These are phyloP conservation scores for Neoarius graeffei DNA, from an alignment of 2,113 vertebrate species.

Conservation along the genomic window DNA sequence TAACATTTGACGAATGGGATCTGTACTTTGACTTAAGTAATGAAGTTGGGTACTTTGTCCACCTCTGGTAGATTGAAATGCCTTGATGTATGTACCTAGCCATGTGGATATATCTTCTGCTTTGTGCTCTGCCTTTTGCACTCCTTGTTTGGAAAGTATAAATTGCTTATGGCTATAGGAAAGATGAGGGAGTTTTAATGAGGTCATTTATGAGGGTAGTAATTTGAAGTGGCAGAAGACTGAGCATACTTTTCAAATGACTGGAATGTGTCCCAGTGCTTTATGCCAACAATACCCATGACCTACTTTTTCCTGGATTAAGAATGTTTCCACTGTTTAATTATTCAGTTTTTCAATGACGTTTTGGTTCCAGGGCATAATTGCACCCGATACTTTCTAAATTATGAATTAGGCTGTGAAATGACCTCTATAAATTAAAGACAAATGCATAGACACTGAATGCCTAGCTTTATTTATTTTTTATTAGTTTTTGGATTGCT, in stretches of 20 bases:
- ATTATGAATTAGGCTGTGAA: background rate
- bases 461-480: background rate
- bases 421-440: background rate
- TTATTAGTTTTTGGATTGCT: background rate
- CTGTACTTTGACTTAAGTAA: too few species aligned
- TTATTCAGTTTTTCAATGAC: background rate
- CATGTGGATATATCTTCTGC: background rate
- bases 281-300: conserved; percentile 4
- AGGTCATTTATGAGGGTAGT: conserved; percentile 35
- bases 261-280: background rate
- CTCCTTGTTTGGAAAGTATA: background rate
- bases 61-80: background rate
- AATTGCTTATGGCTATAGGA: background rate
- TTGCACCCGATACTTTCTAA: background rate
- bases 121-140: background rate
- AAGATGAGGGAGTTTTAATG: conserved; percentile 24
- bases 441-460: background rate
- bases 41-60: too few species aligned
- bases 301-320: background rate
- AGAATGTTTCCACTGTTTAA: background rate
- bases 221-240: conserved; percentile 5
- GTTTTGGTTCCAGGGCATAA: background rate
- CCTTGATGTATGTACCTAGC: background rate
- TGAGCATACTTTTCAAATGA: background rate
- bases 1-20: too few species aligned